phyloP scores from a whole-genome alignment of 2,888 invertebrate species.

The Napeogenes sylphis region DNA sequence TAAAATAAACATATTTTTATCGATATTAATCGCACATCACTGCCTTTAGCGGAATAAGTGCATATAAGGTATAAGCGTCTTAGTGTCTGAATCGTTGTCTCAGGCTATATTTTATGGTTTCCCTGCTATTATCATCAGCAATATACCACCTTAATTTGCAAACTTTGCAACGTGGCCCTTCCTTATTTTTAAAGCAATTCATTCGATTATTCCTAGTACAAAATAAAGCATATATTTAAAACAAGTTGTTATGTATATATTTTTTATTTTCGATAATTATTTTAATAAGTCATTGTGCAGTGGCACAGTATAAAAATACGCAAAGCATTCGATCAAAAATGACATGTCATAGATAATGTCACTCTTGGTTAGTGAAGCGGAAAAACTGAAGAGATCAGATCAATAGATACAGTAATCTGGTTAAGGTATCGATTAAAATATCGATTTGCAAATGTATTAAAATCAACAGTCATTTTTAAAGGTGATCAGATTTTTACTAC shows the following conservation, averaged over 20 bases:
- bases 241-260: too few relatives aligned
- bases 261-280: not conserved
- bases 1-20: not conserved
- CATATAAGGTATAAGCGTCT: slow-evolving; percentile 12
- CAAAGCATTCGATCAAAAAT: slow-evolving; percentile 36
- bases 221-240: too few relatives aligned
- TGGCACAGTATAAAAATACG: slow-evolving; percentile 27
- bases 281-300: not conserved
- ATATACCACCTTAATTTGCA: not conserved
- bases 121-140: slow-evolving; percentile 9
- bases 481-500: slow-evolving; percentile 1
- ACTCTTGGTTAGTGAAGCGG: slow-evolving; percentile 25
- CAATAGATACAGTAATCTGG: slow-evolving; percentile 15
- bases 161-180: not conserved
- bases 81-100: slow-evolving; percentile 15
- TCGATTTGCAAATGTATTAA: slow-evolving; percentile 13
- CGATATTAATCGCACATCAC: slow-evolving; percentile 3
- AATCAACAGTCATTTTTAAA: slow-evolving; percentile 8
- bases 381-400: slow-evolving; percentile 24
- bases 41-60: not conserved
- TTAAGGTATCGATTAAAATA: slow-evolving; percentile 23
- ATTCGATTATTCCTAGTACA: too few relatives aligned
- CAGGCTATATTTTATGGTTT: slow-evolving; percentile 13
- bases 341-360: slow-evolving; percentile 33
- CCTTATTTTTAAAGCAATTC: not conserved